Evolutionary conservation across 2,888 invertebrate genomes (phyloP), one percentile per base, ranked within the genome.

Genomic region (Stenodema calcarata): DNA sequence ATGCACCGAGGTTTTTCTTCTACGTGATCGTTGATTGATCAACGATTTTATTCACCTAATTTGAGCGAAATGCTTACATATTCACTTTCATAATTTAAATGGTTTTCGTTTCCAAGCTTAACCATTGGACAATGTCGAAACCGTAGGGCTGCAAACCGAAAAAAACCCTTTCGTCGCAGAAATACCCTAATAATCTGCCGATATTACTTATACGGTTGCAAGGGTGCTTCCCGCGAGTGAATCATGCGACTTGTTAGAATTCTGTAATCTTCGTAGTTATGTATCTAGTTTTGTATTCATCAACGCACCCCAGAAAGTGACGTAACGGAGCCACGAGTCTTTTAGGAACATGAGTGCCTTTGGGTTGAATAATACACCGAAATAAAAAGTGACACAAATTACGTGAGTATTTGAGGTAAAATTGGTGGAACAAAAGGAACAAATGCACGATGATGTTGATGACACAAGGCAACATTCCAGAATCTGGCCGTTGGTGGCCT

Each of bases 301-400:
- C 7, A 35, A 35, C 35, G 4, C 35, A 35, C 7, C 35, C 35
- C 35, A 35, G 7, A 4, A 35, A 35, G 35, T 35, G 35, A 35
- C 35, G 35, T 35, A 4, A 35, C 7, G 35, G 35, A 4, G 35
- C 7, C 35, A 35, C 35, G 35, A 35, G 35, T 35, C 35, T 35
- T 35, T 41, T 78, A 78, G 78, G 78, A 78, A 78, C 78, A 78
- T 78, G 11, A 42, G 41, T 78, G 78, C 47, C 44, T 78, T 50
- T 50, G 16, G 6, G 50, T 6, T 9, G 44, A 12, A 16, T 50
- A 7, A 35, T 50, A 1, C 50, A 50, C n/a, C n/a, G 16, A 4
- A 50, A 50, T 11, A 4, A 0, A 50, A 0, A 16, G n/a, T n/a
- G n/a, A 50, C 16, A 6, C 6, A 18, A 50, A 50, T 50, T 16